These are phyloP conservation scores for Trichomycterus rosablanca DNA, from an alignment of 2,113 vertebrate genomes.

Conservation along the genomic window DNA sequence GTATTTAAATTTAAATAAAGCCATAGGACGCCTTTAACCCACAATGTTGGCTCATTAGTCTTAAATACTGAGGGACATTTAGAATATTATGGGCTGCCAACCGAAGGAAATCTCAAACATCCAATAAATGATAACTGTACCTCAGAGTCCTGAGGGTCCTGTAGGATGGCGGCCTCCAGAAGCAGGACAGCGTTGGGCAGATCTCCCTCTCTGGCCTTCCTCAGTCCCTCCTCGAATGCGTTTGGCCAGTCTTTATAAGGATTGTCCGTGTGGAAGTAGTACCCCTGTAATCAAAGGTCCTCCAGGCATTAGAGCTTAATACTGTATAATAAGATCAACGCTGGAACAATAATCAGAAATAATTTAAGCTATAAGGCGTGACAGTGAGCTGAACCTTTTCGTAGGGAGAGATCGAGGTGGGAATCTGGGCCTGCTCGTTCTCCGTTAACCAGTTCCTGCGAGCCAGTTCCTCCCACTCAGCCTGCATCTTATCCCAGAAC, in stretches of 20 bases:
- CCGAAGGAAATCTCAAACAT: no score
- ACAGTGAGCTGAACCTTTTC: constrained; percentile 84
- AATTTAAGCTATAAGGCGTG: background rate
- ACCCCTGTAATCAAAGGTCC: constrained; percentile 79
- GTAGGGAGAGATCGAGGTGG: constrained; percentile 80
- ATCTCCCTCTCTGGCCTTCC: constrained; percentile 89
- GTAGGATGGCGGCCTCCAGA: constrained; percentile 89
- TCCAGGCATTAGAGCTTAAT: constrained; percentile 13
- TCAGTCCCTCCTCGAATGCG: constrained; percentile 90
- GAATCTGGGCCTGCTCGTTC: constrained; percentile 78
- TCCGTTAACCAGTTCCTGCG: constrained; percentile 96
- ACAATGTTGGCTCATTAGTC: no score
- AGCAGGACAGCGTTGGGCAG: constrained; percentile 88
- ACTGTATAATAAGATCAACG: no score
- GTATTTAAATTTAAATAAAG: no score
- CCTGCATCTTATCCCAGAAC: constrained; percentile 99
- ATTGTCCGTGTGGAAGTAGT: constrained; percentile 98
- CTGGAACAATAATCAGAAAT: no score
- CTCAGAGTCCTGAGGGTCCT: constrained; percentile 94
- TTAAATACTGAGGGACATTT: no score
- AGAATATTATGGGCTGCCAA: no score
- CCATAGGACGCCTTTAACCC: no score
- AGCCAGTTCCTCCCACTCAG: constrained; percentile 98
- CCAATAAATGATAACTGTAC: constrained; percentile 51
- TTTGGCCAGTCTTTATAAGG: constrained; percentile 94